Base-by-base conservation (phyloP, 2,888 invertebrate species). In the Maniola hyperantus region DNA sequence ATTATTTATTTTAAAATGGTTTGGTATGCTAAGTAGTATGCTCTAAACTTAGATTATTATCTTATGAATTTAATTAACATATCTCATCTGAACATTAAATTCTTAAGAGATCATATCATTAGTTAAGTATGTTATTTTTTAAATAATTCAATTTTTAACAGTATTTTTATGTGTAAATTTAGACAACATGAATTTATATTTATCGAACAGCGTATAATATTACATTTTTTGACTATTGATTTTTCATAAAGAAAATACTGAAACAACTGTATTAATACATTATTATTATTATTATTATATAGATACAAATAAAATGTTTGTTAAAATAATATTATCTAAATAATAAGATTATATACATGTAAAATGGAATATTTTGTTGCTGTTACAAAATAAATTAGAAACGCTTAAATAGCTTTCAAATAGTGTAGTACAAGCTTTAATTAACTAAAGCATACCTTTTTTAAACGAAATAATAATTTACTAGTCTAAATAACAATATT, bases 281-380 rank as follows among this genome's bases (percentile, higher is more conserved):
- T n/a, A n/a, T n/a, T n/a, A n/a, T 42, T 42, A 42, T 15, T 46
- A 15, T 15, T 13, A 13, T 6, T 50, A 11, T 20, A 11, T 15
- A 50, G 10, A 26, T 50, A 10, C 50, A 50, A 18, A 20, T 20
- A 6, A 15, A 46, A 46, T 34, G 34, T 33, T 34, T 54, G 34
- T 54, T 54, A 33, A 33, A 13, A 33, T 33, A 13, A 33, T 33
- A 34, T 7, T 51, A 15, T 34, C 34, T 7, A 36, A n/a, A 15
- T 15, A 36, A 15, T 42, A 61, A 61, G 53, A 42, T 62, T 39
- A 50, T 18, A 26, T 50, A 39, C 60, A 44, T 46, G 54, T 50
- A 63, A 67, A 33, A 65, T 66, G 54, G 66, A 66, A 20, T 66
- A 70, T 70, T 68, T 68, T 68, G 46, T 63, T 70, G 64, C 68